Evolutionary conservation across 92 coral and sea anemone species (phyloP), one percentile per base, ranked within the genome.

Genomic region (Anthopleura xanthogrammica): DNA sequence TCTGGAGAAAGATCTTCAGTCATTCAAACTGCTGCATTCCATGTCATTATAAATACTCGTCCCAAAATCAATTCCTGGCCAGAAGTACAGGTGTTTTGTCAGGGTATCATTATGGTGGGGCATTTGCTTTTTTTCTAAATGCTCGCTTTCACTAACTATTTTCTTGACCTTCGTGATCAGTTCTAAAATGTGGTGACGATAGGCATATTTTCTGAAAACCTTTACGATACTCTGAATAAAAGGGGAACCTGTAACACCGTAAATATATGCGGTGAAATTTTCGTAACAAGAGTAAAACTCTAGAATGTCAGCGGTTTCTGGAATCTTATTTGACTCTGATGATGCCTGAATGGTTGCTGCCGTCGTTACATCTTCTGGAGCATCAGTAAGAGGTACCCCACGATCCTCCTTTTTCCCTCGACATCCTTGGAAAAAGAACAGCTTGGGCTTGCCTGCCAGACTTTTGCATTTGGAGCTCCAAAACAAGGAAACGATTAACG

Each of bases 381-480:
- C 84, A 66, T 80, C 84, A 23, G 56, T 2, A 22, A n/a, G 23
- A 14, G 41, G 29, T 60, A 17, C 4, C 19, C 39, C 62, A 68
- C 75, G 17, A 48, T 36, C 65, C 39, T 41, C 48, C 60, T 6
- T 80, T 23, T 13, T 24, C 16, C 71, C 80, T 12, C 91, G 81
- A 62, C 91, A 88, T 43, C 87, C 87, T 52, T 88, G 87, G 12
- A 88, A 75, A 73, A 88, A 83, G 72, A 88, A 83, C 56, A 88
- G 80, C 70, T 88, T 88, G 57, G 91, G 91, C 64, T 88, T 88
- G 39, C 52, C 72, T 12, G 48, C 43, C n/a, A 83, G 75, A n/a
- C 5, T 39, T 54, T 83, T 68, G 42, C 58, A 79, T 10, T 64
- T 80, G 12, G 58, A 54, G 16, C 40, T 81, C 19, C 20, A 1